A percentile compares a stretch with the other conserved stretches of the same genome.
Conservation (phyloP, 2,797 vertebrate species). For the Staurois parvus region DNA sequence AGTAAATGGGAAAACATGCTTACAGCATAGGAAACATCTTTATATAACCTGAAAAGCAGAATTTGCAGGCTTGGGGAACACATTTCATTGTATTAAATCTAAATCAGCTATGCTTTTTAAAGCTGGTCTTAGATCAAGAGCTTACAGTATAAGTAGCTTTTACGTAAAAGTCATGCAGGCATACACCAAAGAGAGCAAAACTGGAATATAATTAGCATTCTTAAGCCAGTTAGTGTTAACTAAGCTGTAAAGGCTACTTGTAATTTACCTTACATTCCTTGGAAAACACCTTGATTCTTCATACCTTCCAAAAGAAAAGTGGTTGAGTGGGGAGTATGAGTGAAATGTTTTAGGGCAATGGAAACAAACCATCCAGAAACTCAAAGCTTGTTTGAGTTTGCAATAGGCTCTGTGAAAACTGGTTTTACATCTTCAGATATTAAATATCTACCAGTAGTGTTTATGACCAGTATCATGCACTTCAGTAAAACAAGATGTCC, state of each 20-base stretch:
- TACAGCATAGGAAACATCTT: constrained; percentile 65
- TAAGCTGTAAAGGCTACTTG: constrained; percentile 62
- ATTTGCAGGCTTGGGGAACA: constrained; percentile 72
- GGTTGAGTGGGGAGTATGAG: constrained; percentile 66
- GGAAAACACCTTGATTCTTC: constrained; percentile 87
- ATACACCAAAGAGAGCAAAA: constrained; percentile 70
- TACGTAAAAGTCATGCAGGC: constrained; percentile 35
- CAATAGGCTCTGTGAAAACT: too few species aligned
- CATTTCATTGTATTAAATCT: constrained; percentile 63
- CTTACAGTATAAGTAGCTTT: neutral
- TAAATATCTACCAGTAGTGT: too few species aligned
- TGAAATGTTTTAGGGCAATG: constrained; percentile 21
- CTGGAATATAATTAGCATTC: constrained; percentile 63
- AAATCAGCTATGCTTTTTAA: constrained; percentile 63
- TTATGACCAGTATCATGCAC: too few species aligned
- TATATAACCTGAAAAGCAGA: constrained; percentile 56
- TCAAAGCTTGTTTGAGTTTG: too few species aligned
- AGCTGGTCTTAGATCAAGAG: constrained; percentile 74
- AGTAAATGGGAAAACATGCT: constrained; percentile 70
- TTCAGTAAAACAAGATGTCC: too few species aligned
- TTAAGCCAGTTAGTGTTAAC: constrained; percentile 65
- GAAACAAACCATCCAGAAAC: neutral
- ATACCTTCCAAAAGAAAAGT: constrained; percentile 84
- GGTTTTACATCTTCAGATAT: too few species aligned
- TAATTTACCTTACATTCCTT: constrained; percentile 89